A percentile compares a stretch with the other conserved stretches of the same genome.
Conservation (phyloP, 2,797 vertebrate genomes). For the Gymnoscopelus microlampas region DNA sequence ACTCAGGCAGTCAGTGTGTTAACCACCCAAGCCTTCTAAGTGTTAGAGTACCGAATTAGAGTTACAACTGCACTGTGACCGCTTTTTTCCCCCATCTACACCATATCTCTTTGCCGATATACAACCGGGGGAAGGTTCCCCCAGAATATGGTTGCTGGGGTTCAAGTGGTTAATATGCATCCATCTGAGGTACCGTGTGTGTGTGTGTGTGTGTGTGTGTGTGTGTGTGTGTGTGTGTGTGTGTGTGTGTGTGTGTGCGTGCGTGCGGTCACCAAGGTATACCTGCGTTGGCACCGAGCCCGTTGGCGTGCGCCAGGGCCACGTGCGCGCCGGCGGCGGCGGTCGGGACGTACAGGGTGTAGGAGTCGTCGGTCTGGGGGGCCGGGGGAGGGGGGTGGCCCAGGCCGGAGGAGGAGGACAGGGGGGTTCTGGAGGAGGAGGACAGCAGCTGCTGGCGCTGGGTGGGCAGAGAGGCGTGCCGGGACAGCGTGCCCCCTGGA, state of each 20-base stretch:
- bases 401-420: constrained; percentile 60
- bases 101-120: background rate
- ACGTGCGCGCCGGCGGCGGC: constrained; percentile 47
- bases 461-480: constrained; percentile 82
- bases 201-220: background rate
- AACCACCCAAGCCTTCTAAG: no score
- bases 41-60: no score
- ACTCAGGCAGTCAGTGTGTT: no score
- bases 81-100: background rate
- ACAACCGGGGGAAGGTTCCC: no score
- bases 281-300: constrained; percentile 69
- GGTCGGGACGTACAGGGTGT: constrained; percentile 75
- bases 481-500: constrained; percentile 87
- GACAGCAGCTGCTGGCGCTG: constrained; percentile 84
- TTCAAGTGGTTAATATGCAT: no score
- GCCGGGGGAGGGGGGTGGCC: constrained; percentile 54
- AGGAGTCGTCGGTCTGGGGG: constrained; percentile 79
- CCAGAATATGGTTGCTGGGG: no score
- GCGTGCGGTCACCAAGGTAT: constrained; percentile 38
- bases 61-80: no score
- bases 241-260: constrained; percentile 13
- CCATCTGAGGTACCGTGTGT: no score
- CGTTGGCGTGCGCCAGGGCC: constrained; percentile 67
- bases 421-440: constrained; percentile 80
- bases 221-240: constrained; percentile 12